These are phyloP conservation scores for Apteryx mantelli DNA, from an alignment of 2,113 vertebrate species.

Conservation along the genomic window DNA sequence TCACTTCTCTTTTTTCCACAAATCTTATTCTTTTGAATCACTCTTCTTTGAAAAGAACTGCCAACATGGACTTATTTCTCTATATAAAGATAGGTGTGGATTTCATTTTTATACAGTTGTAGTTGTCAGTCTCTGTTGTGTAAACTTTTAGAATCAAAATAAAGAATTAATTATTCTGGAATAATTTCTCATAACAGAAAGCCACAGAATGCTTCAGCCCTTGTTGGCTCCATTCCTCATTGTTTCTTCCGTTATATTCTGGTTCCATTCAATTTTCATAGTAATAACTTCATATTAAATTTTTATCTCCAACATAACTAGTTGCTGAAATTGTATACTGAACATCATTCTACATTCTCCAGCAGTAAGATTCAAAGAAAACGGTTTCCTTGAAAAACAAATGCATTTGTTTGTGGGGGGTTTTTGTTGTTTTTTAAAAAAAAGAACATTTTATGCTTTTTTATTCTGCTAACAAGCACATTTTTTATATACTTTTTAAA, in stretches of 20 bases:
- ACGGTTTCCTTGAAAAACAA: neutral
- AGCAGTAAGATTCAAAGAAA: neutral
- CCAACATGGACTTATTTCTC: neutral
- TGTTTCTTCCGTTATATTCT: neutral
- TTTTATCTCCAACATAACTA: neutral
- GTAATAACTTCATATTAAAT: neutral
- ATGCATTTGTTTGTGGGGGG: neutral
- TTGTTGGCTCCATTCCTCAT: fast-evolving
- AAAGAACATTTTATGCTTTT: neutral
- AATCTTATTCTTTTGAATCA: neutral
- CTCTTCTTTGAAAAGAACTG: neutral
- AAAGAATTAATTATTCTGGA: neutral
- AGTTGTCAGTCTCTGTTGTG: neutral
- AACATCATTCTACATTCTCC: neutral
- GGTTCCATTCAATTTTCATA: neutral
- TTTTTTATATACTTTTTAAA: neutral
- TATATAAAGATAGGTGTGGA: too few relatives aligned
- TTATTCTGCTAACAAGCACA: neutral
- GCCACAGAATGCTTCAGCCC: neutral
- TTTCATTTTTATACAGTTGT: neutral
- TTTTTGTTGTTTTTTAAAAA: neutral
- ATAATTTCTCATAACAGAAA: neutral
- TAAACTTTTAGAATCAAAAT: neutral
- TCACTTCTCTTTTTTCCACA: neutral
- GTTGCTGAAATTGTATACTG: neutral